Evolutionary conservation across 2,888 invertebrate genomes (phyloP).

Genomic region (Ichneumoninae sp.): DNA sequence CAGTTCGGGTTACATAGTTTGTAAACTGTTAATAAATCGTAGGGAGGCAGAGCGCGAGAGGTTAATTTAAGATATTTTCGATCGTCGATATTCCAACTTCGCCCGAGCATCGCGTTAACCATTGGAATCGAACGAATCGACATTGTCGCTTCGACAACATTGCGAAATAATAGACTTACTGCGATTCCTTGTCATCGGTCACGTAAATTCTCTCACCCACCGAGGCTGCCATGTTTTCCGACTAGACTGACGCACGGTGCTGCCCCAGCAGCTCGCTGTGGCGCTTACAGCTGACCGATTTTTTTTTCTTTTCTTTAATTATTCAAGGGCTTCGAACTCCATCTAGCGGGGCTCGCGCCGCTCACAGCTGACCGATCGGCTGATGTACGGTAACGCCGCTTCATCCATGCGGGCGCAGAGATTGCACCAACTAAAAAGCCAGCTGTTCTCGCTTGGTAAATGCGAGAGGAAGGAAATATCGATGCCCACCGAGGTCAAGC

Average conservation of each 20-base stretch:
- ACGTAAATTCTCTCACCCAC: conserved; percentile 80
- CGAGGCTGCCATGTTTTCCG: conserved; percentile 80
- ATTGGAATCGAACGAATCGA: conserved; percentile 2
- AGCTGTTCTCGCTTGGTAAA: background rate
- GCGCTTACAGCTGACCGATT: conserved; percentile 38
- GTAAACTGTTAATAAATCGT: background rate
- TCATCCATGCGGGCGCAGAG: background rate
- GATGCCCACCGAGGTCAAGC: background rate
- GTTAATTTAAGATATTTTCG: conserved; percentile 47
- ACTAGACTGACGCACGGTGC: conserved; percentile 64
- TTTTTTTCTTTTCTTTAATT: too few species aligned
- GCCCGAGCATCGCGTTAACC: background rate
- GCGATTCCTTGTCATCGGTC: conserved; percentile 79
- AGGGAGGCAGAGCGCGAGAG: conserved; percentile 49
- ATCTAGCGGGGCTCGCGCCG: too few species aligned
- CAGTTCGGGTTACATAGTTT: conserved; percentile 47
- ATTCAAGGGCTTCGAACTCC: too few species aligned
- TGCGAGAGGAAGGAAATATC: background rate
- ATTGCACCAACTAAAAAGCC: background rate
- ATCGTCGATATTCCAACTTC: conserved; percentile 12
- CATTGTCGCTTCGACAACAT: conserved; percentile 1
- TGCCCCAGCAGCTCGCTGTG: conserved; percentile 16
- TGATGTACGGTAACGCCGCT: background rate
- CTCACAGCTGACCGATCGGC: background rate
- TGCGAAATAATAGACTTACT: conserved; percentile 76